Base-by-base conservation (phyloP, 2,888 invertebrate genomes). In the Volucella zonaria region DNA sequence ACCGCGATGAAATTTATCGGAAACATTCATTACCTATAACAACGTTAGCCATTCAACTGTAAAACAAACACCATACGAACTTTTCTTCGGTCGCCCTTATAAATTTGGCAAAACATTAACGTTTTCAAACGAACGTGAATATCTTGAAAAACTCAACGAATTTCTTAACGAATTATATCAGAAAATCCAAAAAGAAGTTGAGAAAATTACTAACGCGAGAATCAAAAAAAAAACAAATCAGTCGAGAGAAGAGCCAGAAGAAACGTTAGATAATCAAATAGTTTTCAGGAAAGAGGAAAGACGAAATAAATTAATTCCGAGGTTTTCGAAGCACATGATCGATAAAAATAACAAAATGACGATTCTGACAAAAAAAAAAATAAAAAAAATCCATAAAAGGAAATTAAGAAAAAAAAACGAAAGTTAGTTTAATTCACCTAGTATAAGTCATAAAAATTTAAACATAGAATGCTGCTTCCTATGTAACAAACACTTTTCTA, bases 1-100 rank as follows among this genome's bases (percentile, higher is more conserved):
- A 79, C 3, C 61, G 75, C 42, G 61, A 62, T 12, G 79, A 76
- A 23, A 77, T 76, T 49, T 83, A n/a, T 14, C 42, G 1, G 78
- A 83, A 77, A 40, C 77, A 3, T 12, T 73, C 6, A 74, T 78
- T 1, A 70, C 73, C 8, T 75, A 81, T 54, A 79, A 67, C 18
- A 82, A 73, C 54, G 56, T 68, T 1, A 74, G 77, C 6, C 73
- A 74, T 43, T 77, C 71, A 1, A 14, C 45, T 8, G 75, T 77
- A 12, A 81, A 73, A 58, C 10, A 52, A 56, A 31, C 82, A n/a
- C n/a, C n/a, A n/a, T n/a, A n/a, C n/a, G n/a, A n/a, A n/a, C n/a
- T n/a, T n/a, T n/a, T n/a, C n/a, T n/a, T n/a, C n/a, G n/a, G n/a
- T n/a, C n/a, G n/a, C n/a, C n/a, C n/a, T n/a, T n/a, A n/a, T n/a